Conservation (phyloP, 2,797 vertebrate species). For the Parotocinclus haroldoi region DNA sequence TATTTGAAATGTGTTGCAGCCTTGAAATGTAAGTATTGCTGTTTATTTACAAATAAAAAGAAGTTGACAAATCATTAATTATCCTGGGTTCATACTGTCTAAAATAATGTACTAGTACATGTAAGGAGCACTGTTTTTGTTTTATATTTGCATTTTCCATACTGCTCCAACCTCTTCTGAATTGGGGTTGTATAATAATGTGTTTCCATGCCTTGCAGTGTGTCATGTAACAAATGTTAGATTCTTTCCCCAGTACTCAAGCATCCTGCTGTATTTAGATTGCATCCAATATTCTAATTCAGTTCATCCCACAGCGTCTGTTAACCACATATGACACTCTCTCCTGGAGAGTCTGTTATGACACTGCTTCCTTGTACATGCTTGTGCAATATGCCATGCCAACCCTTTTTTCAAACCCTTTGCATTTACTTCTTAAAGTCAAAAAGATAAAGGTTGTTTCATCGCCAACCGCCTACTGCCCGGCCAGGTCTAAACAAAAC, state of each 20-base stretch:
- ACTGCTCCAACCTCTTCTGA: no score
- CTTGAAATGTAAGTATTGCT: no score
- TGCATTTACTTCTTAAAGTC: slow-evolving; percentile 43
- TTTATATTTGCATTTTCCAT: no score
- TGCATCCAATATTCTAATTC: background rate
- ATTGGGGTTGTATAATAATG: no score
- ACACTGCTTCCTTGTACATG: slow-evolving; percentile 7
- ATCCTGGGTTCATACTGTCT: no score
- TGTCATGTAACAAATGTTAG: background rate
- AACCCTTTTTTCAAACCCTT: slow-evolving; percentile 42
- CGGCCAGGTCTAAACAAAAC: slow-evolving; percentile 40
- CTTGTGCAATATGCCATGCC: slow-evolving; percentile 39
- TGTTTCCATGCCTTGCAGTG: background rate
- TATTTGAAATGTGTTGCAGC: no score
- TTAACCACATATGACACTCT: background rate
- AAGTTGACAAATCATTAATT: no score
- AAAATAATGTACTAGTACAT: no score
- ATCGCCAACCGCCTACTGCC: slow-evolving; percentile 49
- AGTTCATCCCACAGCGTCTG: background rate
- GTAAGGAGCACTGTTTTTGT: no score
- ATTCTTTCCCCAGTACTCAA: no score
- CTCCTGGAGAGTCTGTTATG: slow-evolving; percentile 1
- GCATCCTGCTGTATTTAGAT: background rate
- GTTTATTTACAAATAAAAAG: no score
- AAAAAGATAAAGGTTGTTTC: slow-evolving; percentile 49